A percentile compares a stretch with the other conserved stretches of the same genome.
phyloP scores from a whole-genome alignment of 2,888 invertebrate species.

The Scaeva pyrastri region DNA sequence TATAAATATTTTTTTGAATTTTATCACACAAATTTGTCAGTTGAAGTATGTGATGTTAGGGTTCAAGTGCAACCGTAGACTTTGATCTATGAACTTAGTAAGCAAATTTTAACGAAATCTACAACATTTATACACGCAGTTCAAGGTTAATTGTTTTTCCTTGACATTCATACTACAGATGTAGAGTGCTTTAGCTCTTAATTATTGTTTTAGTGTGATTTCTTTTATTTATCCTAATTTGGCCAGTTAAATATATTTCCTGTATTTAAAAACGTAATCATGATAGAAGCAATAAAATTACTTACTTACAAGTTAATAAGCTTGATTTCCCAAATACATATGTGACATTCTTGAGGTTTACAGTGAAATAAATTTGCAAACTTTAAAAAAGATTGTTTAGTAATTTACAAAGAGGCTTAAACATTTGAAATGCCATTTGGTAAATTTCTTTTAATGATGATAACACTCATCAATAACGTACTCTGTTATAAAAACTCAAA shows the following conservation, averaged over 20 bases:
- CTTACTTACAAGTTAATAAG: no score
- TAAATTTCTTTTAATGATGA: no score
- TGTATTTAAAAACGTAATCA: no score
- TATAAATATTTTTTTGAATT: background rate
- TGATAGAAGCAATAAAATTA: no score
- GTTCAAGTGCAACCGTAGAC: slow-evolving; percentile 1
- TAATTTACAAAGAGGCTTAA: no score
- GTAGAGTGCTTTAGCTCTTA: background rate
- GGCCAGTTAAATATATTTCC: background rate
- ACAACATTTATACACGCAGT: background rate
- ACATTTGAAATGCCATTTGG: no score
- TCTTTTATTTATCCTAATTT: background rate
- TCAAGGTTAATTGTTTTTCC: slow-evolving; percentile 23
- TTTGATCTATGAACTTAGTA: slow-evolving; percentile 21
- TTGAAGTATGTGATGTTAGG: background rate
- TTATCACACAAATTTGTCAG: background rate
- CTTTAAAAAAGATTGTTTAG: no score
- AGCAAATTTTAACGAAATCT: background rate
- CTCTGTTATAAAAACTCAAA: no score
- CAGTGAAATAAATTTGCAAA: no score
- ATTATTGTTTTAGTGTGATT: background rate
- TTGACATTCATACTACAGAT: background rate
- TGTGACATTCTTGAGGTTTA: no score
- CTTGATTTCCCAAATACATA: no score
- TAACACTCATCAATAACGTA: no score